Base-by-base conservation (phyloP, 35 echinoderm and acorn worm genomes). In the Apostichopus californicus region DNA sequence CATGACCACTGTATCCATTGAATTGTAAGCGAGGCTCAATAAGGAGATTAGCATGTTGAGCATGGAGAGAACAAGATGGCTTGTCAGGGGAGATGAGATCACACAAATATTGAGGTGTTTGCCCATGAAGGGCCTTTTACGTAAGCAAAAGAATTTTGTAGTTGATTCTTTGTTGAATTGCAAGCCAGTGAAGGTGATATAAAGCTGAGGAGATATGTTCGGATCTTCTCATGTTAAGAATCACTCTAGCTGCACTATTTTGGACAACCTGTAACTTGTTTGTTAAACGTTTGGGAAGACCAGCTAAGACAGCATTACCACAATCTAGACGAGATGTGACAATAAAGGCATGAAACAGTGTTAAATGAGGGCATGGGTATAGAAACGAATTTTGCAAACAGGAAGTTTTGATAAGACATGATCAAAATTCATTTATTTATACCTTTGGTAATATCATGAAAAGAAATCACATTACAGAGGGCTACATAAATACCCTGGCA, bases 281-380 rank as follows among this genome's bases (percentile, higher is more conserved):
- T 8, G 46, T 34, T 26, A 83, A 56, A 52, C 9, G 21, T 83
- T 83, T 83, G 6, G 80, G 80, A 46, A 83, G 80, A 83, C 80
- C 80, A 83, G 80, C 80, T 46, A 83, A 83, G n/a, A 83, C 80
- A 83, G 22, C 80, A 57, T 83, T 83, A 6, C 21, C 80, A 83
- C 80, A 34, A 18, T 83, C 80, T 18, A 83, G 80, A 10, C 80
- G 80, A 83, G 80, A 83, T 34, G 80, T 83, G 5, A 83, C 80
- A 46, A 46, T 46, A 83, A 54, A 83, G 58, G 58, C 12, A 61
- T 61, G 58, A 12, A 61, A 1, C 12, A 61, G 12, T 61, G 58
- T 61, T 61, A 46, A 46, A 46, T 46, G 34, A 46, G 34, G 34
- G 26, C 26, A 28, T 28, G 26, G 26, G 26, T 28, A 46, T 46